These are phyloP conservation scores for Dermatophagoides farinae DNA, from an alignment of 1,140 invertebrate species.

Conservation along the genomic window DNA sequence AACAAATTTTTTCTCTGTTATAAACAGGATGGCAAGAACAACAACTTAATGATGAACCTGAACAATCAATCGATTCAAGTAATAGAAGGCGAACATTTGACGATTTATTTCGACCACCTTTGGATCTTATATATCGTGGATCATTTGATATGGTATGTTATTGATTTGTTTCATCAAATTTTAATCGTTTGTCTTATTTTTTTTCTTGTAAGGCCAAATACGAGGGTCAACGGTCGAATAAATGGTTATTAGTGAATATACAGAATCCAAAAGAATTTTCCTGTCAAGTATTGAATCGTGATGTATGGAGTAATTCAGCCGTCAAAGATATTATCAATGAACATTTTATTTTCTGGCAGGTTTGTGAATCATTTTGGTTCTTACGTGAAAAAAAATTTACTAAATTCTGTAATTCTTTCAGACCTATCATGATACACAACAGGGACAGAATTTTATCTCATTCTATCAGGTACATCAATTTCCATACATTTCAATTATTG, in stretches of 20 bases:
- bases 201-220: constrained; percentile 34
- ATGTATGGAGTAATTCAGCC: constrained; percentile 47
- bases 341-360: constrained; percentile 60
- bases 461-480: constrained; percentile 46
- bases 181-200: background rate
- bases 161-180: constrained; percentile 5
- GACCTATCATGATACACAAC: constrained; percentile 43
- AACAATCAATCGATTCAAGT: constrained; percentile 7
- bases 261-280: constrained; percentile 52
- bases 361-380: constrained; percentile 20
- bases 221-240: constrained; percentile 35
- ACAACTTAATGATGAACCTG: constrained; percentile 25
- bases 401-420: constrained; percentile 21
- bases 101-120: constrained; percentile 50
- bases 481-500: constrained; percentile 49
- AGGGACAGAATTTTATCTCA: constrained; percentile 43
- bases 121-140: constrained; percentile 45
- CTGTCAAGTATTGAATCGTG: constrained; percentile 49
- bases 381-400: background rate
- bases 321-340: constrained; percentile 43
- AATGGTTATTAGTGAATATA: constrained; percentile 55
- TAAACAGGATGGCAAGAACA: constrained; percentile 29
- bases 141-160: constrained; percentile 33
- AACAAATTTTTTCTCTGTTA: constrained; percentile 14
- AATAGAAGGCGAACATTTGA: constrained; percentile 37